Evolutionary conservation across 2,888 invertebrate genomes (phyloP), one percentile per base, ranked within the genome.

Genomic region (Dione juno): DNA sequence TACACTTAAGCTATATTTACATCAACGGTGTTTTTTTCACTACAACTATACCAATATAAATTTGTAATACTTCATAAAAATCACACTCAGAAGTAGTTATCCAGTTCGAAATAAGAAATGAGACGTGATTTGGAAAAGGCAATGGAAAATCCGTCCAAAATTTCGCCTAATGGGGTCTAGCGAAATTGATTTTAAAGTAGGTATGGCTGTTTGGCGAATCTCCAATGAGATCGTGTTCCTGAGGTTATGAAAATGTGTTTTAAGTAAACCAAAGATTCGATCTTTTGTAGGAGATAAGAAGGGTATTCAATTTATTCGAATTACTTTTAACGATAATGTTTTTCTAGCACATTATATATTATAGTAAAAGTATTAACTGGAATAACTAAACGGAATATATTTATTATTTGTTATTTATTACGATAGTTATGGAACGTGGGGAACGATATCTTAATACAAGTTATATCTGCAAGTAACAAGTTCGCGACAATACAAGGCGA

Each of bases 151-250:
- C 48, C 63, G 16, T 54, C 53, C 63, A 65, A 66, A 67, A 67
- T 67, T 61, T 66, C 41, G 45, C 54, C 53, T 63, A 67, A 70
- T 61, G 61, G 66, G 52, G 45, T 54, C 43, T 63, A 35, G 40
- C 28, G 16, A 66, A 70, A 70, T 66, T 70, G 69, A 70, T 66
- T 66, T 66, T 66, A 66, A 70, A 70, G 66, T 70, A 59, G 59
- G 69, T 59, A 57, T 54, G 54, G 69, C 41, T 50, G 66, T 59
- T 70, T 70, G 69, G 59, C 69, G 69, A 41, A 48, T 70, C 57
- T 70, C 65, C 69, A 70, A 66, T 52, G 50, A 52, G 52, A 68
- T 68, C 61, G 68, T 59, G 50, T 66, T 70, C 59, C 37, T 37
- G 41, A 21, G 69, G 65, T 52, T 59, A 66, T 70, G 65, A 59